Percentiles rank a stretch among this genome's conserved stretches.
phyloP scores from a whole-genome alignment of 2,888 invertebrate species.

The Selenia dentaria region DNA sequence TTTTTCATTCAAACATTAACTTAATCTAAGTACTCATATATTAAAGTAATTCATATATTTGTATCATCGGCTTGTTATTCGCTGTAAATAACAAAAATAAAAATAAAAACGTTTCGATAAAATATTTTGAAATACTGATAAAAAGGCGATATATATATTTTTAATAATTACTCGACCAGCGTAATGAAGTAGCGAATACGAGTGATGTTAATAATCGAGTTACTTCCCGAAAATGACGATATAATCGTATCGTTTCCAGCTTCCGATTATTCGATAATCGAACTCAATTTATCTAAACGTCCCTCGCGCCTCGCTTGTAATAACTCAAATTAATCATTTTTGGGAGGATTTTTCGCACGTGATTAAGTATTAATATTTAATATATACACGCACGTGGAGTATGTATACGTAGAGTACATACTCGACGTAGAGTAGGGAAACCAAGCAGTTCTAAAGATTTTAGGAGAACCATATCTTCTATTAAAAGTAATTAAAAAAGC shows the following conservation, averaged over 20 bases:
- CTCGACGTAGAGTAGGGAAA: too few species aligned
- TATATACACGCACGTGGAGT: too few species aligned
- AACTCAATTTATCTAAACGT: slow-evolving; percentile 61
- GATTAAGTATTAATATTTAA: slow-evolving; percentile 2
- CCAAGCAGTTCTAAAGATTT: too few species aligned
- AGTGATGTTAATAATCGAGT: slow-evolving; percentile 22
- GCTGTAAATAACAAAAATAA: too few species aligned
- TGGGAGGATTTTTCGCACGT: slow-evolving; percentile 11
- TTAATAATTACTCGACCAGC: slow-evolving; percentile 10
- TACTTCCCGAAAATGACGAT: slow-evolving; percentile 40
- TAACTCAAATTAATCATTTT: slow-evolving; percentile 51
- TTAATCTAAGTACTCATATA: too few species aligned
- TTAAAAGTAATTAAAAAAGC: too few species aligned
- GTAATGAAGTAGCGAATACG: slow-evolving; percentile 42
- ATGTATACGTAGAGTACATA: too few species aligned
- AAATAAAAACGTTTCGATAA: neutral
- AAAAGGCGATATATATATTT: neutral
- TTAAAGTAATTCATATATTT: too few species aligned
- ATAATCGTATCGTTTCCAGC: slow-evolving; percentile 41
- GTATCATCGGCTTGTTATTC: too few species aligned
- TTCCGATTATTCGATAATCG: slow-evolving; percentile 54
- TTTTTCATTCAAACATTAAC: too few species aligned
- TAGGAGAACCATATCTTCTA: too few species aligned
- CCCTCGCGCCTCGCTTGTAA: slow-evolving; percentile 32
- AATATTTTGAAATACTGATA: too few species aligned